These are phyloP conservation scores for Ectropis grisescens DNA, from an alignment of 1,140 invertebrate genomes.

Conservation along the genomic window DNA sequence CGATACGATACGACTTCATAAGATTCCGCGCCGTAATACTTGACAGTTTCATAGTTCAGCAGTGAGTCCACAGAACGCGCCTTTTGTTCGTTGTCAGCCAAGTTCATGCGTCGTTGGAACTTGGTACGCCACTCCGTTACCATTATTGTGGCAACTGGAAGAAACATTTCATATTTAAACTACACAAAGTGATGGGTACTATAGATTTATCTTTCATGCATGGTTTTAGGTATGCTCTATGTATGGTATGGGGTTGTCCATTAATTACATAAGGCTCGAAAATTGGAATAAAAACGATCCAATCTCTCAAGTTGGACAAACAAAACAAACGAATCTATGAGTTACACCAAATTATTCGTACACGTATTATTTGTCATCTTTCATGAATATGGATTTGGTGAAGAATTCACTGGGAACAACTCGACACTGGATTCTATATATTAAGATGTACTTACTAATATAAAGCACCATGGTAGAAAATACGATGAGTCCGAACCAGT, in stretches of 20 bases:
- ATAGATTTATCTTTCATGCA: too few species aligned
- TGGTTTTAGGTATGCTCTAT: too few species aligned
- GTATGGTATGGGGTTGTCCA: too few species aligned
- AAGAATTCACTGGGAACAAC: too few species aligned
- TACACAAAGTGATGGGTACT: not conserved
- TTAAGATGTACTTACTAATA: constrained; percentile 87
- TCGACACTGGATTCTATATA: too few species aligned
- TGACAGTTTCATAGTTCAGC: constrained; percentile 97
- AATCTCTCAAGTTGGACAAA: too few species aligned
- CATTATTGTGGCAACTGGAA: constrained; percentile 83
- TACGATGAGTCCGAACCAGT: constrained; percentile 95
- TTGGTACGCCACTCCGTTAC: constrained; percentile 98
- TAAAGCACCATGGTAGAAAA: constrained; percentile 94
- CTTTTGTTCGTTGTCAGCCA: constrained; percentile 91
- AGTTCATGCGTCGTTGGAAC: constrained; percentile 92
- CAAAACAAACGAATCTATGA: too few species aligned
- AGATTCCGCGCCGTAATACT: constrained; percentile 94
- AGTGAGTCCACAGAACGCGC: constrained; percentile 96
- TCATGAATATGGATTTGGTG: too few species aligned
- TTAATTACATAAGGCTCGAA: too few species aligned
- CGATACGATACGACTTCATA: constrained; percentile 91
- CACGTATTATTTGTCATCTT: too few species aligned
- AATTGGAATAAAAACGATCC: too few species aligned
- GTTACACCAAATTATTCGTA: too few species aligned
- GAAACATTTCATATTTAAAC: constrained; percentile 1